Evolutionary conservation across 2,113 vertebrate species (phyloP), one percentile per base, ranked within the genome.

Genomic region (Polypterus senegalus): DNA sequence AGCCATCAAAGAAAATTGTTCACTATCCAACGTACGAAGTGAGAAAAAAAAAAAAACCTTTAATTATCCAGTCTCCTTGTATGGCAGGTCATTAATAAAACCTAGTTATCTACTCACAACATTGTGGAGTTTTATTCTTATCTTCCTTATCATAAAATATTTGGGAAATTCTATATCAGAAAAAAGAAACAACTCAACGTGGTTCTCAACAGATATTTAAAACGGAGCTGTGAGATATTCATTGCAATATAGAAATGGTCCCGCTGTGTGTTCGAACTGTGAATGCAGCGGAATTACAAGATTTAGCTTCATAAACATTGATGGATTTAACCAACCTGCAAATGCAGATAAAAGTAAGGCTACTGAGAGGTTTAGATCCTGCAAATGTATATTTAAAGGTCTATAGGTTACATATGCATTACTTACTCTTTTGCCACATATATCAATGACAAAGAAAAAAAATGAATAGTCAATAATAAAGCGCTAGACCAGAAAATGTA

Each of bases 31-130:
- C 77, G 80, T 77, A 75, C 80, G 64, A 81, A 76, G 71, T 68
- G 71, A 77, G 75, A 64, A 76, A 77, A 77, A 73, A 74, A 85
- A 78, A 71, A 79, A 79, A 79, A 82, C 81, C 86, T 90, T 91
- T 97, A 97, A 98, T 98, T 95, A 96, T 89, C 88, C 87, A 70
- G 86, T 83, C 89, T 83, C 64, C 61, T 88, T 74, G 59, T 71
- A 78, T 97, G 94, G 92, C 94, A 97, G 93, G 92, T 92, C 93
- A 97, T 98, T 97, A 98, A 98, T 98, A 93, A 94, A 93, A 85
- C 76, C 84, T 85, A 91, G 88, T 93, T 97, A 97, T 97, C 93
- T 83, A 80, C 71, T 77, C 56, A 62, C 81, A 80, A 80, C 77
- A 81, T 84, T 82, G 82, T 81, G 79, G 89, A 89, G 83, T 84